phyloP scores from a whole-genome alignment of 2,797 vertebrate species.

The Gymnodraco acuticeps region DNA sequence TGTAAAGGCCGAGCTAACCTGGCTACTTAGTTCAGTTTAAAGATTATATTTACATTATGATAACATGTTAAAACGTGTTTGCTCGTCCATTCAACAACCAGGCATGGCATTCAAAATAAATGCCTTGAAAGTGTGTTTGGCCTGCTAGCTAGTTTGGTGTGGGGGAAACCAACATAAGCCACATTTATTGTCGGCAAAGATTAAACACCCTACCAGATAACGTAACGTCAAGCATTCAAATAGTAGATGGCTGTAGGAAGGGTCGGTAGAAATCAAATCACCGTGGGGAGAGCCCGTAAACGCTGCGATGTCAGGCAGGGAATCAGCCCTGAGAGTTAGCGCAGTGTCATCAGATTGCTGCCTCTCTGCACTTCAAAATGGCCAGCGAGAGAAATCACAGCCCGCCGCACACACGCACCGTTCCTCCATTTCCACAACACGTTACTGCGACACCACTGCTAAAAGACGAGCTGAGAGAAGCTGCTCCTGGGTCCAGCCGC shows the following conservation, averaged over 20 bases:
- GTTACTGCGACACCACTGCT: constrained; percentile 76
- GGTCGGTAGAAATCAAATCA: constrained; percentile 32
- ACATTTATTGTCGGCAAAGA: background rate
- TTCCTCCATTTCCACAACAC: constrained; percentile 62
- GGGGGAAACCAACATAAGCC: background rate
- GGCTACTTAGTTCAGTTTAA: background rate
- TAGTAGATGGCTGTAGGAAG: background rate
- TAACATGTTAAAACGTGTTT: constrained; percentile 29
- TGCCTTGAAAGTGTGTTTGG: constrained; percentile 32
- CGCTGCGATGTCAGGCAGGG: constrained; percentile 20
- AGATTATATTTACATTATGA: accelerated
- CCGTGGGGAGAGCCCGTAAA: background rate
- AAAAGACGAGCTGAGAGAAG: constrained; percentile 44
- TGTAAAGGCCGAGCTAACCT: background rate
- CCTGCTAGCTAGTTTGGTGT: constrained; percentile 26
- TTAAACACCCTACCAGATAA: background rate
- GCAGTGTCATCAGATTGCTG: constrained; percentile 73
- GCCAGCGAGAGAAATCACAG: constrained; percentile 73
- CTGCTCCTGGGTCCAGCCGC: constrained; percentile 33
- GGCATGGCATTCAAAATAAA: constrained; percentile 18
- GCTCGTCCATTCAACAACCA: constrained; percentile 4
- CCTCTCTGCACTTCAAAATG: constrained; percentile 76
- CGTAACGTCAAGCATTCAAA: constrained; percentile 31
- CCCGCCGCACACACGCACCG: constrained; percentile 44
- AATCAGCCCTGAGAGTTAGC: constrained; percentile 52